Evolutionary conservation across 2,888 invertebrate genomes (phyloP).

Genomic region (Cantharis nigra): DNA sequence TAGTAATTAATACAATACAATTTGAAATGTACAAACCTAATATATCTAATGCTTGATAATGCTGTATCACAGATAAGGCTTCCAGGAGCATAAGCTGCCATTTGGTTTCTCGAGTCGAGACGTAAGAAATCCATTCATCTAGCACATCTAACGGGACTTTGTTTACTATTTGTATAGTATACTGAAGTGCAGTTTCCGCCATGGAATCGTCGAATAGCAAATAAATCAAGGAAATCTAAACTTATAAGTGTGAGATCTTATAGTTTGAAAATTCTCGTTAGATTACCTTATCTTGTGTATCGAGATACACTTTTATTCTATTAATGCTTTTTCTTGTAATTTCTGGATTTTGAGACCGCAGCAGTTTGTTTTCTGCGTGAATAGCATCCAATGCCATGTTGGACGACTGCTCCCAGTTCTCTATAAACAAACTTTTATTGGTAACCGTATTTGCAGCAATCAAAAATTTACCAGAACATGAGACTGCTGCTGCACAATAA

Average conservation of each 20-base stretch:
- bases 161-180: slow-evolving; percentile 33
- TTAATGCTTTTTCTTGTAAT: slow-evolving; percentile 46
- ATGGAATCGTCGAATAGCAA: slow-evolving; percentile 43
- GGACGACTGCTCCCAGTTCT: background rate
- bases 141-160: slow-evolving; percentile 37
- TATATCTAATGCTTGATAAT: slow-evolving; percentile 51
- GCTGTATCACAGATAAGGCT: slow-evolving; percentile 59
- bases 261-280: background rate
- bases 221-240: slow-evolving; percentile 48
- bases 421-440: background rate
- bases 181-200: slow-evolving; percentile 37
- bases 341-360: background rate
- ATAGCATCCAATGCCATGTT: background rate
- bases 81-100: slow-evolving; percentile 55
- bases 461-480: background rate
- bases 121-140: slow-evolving; percentile 41
- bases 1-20: background rate
- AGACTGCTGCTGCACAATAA: background rate
- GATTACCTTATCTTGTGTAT: slow-evolving; percentile 55
- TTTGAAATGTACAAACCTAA: slow-evolving; percentile 46
- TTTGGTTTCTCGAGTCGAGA: background rate
- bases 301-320: slow-evolving; percentile 56
- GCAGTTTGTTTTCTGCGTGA: background rate
- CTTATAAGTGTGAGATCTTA: background rate
- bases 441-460: background rate